These are phyloP conservation scores for Ameiurus melas DNA, from an alignment of 2,113 vertebrate species.

Conservation along the genomic window DNA sequence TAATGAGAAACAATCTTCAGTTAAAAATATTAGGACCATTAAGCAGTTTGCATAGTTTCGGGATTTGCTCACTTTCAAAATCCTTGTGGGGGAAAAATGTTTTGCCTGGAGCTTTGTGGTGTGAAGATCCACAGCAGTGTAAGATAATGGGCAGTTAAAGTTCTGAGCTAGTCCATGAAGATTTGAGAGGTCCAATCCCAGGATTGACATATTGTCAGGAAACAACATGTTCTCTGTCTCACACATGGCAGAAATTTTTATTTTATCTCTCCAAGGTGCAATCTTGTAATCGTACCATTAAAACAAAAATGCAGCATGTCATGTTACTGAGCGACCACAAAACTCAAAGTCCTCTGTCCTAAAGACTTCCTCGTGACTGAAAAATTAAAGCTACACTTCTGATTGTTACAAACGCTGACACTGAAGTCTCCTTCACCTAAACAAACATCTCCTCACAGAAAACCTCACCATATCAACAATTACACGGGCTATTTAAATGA, in stretches of 20 bases:
- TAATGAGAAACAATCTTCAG: constrained; percentile 25
- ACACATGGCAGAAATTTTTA: background rate
- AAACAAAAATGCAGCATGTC: background rate
- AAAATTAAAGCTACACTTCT: background rate
- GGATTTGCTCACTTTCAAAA: constrained; percentile 27
- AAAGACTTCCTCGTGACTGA: background rate
- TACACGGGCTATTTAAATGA: background rate
- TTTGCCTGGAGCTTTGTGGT: background rate
- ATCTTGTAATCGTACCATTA: background rate
- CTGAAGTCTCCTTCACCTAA: background rate
- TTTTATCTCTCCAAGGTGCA: background rate
- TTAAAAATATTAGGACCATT: constrained; percentile 16
- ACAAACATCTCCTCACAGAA: background rate
- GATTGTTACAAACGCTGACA: background rate
- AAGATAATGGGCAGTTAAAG: constrained; percentile 8
- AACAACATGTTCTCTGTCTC: background rate
- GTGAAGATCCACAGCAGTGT: constrained; percentile 25
- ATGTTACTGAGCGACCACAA: background rate
- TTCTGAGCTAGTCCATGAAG: background rate
- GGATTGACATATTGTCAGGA: background rate
- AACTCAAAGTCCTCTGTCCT: background rate
- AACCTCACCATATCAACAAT: background rate
- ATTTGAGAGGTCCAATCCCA: background rate
- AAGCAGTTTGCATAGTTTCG: constrained; percentile 16
- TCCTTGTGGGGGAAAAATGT: constrained; percentile 7